Conservation (phyloP, 2,797 vertebrate genomes). For the Sebastes baramenuke region DNA sequence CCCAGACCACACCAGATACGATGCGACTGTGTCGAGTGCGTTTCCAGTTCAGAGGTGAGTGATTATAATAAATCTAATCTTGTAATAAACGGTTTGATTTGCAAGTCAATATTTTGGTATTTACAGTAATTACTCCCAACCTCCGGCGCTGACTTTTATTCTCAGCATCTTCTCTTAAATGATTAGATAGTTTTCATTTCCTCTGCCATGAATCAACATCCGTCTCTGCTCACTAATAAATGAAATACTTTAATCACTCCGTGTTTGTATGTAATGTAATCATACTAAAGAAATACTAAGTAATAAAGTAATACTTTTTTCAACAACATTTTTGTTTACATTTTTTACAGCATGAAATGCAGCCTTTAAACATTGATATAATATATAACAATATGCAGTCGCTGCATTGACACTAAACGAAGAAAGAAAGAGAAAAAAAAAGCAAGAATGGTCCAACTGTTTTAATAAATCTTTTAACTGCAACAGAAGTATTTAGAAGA, state of each 20-base stretch:
- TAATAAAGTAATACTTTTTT: too few species aligned
- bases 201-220: not conserved
- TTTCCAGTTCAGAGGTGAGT: slow-evolving; percentile 90
- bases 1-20: slow-evolving; percentile 95
- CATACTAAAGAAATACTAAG: not conserved
- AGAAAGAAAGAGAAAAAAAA: too few species aligned
- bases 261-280: not conserved
- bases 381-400: too few species aligned
- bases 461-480: too few species aligned
- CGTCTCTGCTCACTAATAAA: not conserved
- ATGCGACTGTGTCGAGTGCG: slow-evolving; percentile 96
- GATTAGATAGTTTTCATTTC: not conserved
- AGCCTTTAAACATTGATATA: too few species aligned
- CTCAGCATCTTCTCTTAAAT: not conserved
- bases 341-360: too few species aligned
- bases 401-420: too few species aligned
- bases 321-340: too few species aligned
- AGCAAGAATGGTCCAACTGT: too few species aligned
- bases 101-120: not conserved
- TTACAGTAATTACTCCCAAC: not conserved
- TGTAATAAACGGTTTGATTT: too few species aligned
- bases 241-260: not conserved
- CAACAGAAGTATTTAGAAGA: too few species aligned
- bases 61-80: too few species aligned
- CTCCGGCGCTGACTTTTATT: not conserved